phyloP scores from a whole-genome alignment of 1,140 invertebrate species.

The Neodiprion lecontei region DNA sequence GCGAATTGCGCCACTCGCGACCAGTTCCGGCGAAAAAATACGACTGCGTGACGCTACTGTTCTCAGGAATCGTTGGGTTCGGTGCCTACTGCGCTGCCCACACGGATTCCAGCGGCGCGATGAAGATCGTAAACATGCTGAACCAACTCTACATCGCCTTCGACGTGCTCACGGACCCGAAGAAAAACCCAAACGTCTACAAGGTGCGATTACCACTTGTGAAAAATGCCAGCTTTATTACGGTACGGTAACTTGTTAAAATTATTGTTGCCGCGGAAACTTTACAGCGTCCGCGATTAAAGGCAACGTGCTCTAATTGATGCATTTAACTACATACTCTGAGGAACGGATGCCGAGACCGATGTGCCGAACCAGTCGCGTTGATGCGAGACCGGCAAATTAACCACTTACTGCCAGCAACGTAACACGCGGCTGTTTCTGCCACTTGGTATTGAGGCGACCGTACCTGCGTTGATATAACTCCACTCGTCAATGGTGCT shows the following conservation, averaged over 20 bases:
- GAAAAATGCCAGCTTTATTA: too few relatives aligned
- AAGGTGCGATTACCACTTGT: slow-evolving; percentile 71
- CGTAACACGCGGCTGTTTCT: too few relatives aligned
- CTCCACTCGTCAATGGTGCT: too few relatives aligned
- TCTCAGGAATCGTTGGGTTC: slow-evolving; percentile 94
- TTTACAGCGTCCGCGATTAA: neutral
- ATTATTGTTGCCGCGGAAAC: too few relatives aligned
- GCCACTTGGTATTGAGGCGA: too few relatives aligned
- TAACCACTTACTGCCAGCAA: too few relatives aligned
- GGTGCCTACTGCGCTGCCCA: slow-evolving; percentile 85
- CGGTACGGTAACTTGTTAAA: too few relatives aligned
- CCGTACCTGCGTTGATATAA: too few relatives aligned
- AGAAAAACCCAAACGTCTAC: slow-evolving; percentile 91
- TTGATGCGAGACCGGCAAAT: too few relatives aligned
- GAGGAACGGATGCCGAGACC: neutral
- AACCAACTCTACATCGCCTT: slow-evolving; percentile 92
- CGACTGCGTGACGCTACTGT: slow-evolving; percentile 88
- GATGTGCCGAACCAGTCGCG: neutral
- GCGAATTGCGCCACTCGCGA: slow-evolving; percentile 87
- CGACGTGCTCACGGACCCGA: slow-evolving; percentile 90
- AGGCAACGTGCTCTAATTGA: neutral
- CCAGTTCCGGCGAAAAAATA: slow-evolving; percentile 87
- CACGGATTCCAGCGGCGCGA: slow-evolving; percentile 85
- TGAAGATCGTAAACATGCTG: slow-evolving; percentile 92
- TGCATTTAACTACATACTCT: neutral